These are phyloP conservation scores for Globia sparganii DNA, from an alignment of 2,888 invertebrate species.

Conservation along the genomic window DNA sequence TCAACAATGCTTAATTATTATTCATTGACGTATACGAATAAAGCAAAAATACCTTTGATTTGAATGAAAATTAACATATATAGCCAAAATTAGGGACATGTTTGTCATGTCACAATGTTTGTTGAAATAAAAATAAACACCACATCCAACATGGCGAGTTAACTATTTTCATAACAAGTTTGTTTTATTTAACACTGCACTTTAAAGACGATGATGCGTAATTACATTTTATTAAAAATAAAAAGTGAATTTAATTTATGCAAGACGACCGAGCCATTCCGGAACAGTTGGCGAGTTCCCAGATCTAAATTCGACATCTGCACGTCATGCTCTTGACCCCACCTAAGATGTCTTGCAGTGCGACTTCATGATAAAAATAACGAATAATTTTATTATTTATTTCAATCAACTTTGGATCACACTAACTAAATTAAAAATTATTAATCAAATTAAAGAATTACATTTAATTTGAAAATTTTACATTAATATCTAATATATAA, in stretches of 20 bases:
- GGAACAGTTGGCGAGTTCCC: constrained; percentile 84
- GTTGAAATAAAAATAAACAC: constrained; percentile 17
- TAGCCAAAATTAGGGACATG: constrained; percentile 7
- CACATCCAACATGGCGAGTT: background rate
- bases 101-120: too few species aligned
- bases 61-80: constrained; percentile 16
- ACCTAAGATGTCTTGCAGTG: constrained; percentile 79
- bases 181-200: constrained; percentile 59
- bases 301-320: constrained; percentile 83
- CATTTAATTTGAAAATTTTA: too few species aligned
- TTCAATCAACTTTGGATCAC: too few species aligned
- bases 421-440: too few species aligned
- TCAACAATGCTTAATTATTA: constrained; percentile 44
- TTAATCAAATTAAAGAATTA: too few species aligned
- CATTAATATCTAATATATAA: too few species aligned
- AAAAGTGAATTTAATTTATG: constrained; percentile 74
- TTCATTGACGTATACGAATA: constrained; percentile 31
- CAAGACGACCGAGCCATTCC: constrained; percentile 69
- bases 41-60: constrained; percentile 9
- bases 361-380: constrained; percentile 67
- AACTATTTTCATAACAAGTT: constrained; percentile 58
- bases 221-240: constrained; percentile 70
- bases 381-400: background rate
- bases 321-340: constrained; percentile 84
- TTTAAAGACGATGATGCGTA: constrained; percentile 57